A percentile compares a stretch with the other conserved stretches of the same genome.
phyloP scores from a whole-genome alignment of 2,797 vertebrate species.

The Sphenopsis melanotis region DNA sequence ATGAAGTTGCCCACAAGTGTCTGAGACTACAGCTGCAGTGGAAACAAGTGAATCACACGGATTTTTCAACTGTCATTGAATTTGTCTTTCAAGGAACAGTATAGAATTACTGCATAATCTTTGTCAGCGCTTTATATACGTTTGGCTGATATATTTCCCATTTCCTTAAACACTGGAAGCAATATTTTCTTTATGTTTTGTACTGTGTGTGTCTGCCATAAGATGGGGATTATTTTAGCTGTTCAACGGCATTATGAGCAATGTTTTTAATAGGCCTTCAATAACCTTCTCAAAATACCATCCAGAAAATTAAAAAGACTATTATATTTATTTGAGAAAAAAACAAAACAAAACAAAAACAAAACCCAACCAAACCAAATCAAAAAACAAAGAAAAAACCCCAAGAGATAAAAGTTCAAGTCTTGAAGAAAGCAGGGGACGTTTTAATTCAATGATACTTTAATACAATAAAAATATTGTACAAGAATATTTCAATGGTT shows the following conservation, averaged over 20 bases:
- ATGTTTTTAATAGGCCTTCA: not conserved
- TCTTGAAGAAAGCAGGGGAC: not conserved
- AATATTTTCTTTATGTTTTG: not conserved
- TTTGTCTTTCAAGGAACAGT: not conserved
- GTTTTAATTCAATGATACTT: not conserved
- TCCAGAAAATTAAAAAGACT: not conserved
- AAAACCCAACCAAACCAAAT: not conserved
- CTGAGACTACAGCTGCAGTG: not conserved
- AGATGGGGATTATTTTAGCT: not conserved
- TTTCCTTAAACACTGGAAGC: not conserved
- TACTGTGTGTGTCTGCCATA: not conserved
- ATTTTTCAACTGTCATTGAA: not conserved
- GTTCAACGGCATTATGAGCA: not conserved
- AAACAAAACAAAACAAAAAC: not conserved
- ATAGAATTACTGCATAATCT: not conserved
- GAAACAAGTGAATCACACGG: not conserved
- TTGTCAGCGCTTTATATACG: not conserved
- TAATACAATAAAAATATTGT: not conserved
- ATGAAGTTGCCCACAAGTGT: not conserved
- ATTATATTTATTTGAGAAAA: not conserved
- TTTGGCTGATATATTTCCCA: not conserved
- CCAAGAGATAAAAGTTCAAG: not conserved
- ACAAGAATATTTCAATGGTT: not conserved
- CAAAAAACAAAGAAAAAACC: not conserved
- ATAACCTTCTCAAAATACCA: not conserved